Base-by-base conservation (phyloP, 2,113 vertebrate genomes). In the Gobiocypris rarus region DNA sequence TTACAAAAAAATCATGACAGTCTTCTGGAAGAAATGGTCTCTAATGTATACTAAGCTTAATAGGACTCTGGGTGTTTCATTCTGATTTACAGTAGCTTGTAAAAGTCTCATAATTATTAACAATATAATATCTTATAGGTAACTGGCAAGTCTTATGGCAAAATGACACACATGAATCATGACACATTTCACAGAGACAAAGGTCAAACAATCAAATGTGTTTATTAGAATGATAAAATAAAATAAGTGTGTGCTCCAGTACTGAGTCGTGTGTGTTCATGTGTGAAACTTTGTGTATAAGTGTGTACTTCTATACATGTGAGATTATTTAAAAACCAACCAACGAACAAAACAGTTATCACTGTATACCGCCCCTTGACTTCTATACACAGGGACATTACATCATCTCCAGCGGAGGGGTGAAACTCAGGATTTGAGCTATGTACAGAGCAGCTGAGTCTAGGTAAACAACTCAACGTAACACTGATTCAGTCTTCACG, bases 151-250 rank as follows among this genome's bases (percentile, higher is more conserved):
- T 5, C 24, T 61, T 61, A 19, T 28, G 34, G 63, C 28, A 67
- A 67, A 65, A 31, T 65, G 14, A 15, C 5, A 45, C 38, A 24
- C 22, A 71, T 17, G 52, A 69, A 34, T 34, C 65, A 43, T 24
- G n/a, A 84, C 54, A 56, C 17, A 58, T 17, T 19, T 56, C 41
- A 65, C 54, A 82, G 73, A 59, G 17, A 38, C 73, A 73, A 43
- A 79, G 56, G 31, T 75, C 41, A 63, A 82, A 85, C 81, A 86
- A 85, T 87, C 87, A 63, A 83, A 81, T 81, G 74, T 82, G 83
- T 89, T 88, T 89, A 89, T 89, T 89, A 85, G 85, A 87, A 86
- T 83, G 85, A 88, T 85, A 89, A 88, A 88, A 89, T 86, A 89
- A 89, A 85, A 75, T 85, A 83, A 71, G 80, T 84, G 85, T 87